Conservation (phyloP, 2,113 vertebrate species). For the Aramus guarauna region DNA sequence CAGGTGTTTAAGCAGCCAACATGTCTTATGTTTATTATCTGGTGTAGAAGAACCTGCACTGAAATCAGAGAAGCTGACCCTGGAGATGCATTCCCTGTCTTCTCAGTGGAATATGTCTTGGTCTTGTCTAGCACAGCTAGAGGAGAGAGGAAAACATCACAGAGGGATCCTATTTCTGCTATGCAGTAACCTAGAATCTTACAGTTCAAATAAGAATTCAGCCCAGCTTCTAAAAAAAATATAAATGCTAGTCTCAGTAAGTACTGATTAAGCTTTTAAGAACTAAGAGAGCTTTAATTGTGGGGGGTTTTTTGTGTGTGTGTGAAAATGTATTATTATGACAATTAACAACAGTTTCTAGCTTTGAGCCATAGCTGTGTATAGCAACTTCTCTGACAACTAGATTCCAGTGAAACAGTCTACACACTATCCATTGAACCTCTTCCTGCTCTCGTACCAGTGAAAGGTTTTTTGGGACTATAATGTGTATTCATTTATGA, state of each 20-base stretch:
- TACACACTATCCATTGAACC: not conserved
- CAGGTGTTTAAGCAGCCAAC: not conserved
- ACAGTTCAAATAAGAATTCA: not conserved
- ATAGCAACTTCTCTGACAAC: not conserved
- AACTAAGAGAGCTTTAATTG: not conserved
- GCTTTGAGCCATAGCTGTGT: not conserved
- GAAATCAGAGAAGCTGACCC: not conserved
- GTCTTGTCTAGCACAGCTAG: not conserved
- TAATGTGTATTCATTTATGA: not conserved
- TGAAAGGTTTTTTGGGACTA: not conserved
- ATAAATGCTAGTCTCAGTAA: not conserved
- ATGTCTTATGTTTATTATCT: not conserved
- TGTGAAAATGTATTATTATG: not conserved
- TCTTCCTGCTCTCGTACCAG: not conserved
- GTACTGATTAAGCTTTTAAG: not conserved
- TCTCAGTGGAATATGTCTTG: not conserved
- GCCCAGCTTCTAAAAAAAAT: not conserved
- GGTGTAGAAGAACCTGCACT: not conserved
- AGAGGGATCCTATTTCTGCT: not conserved
- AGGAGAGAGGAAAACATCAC: not conserved
- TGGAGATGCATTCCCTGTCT: not conserved
- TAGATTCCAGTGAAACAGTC: not conserved
- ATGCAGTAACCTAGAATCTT: not conserved
- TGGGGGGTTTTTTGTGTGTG: not conserved
- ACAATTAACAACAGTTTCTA: not conserved